These are phyloP conservation scores for Callitettix versicolor DNA, from an alignment of 1,140 invertebrate genomes.

Conservation along the genomic window DNA sequence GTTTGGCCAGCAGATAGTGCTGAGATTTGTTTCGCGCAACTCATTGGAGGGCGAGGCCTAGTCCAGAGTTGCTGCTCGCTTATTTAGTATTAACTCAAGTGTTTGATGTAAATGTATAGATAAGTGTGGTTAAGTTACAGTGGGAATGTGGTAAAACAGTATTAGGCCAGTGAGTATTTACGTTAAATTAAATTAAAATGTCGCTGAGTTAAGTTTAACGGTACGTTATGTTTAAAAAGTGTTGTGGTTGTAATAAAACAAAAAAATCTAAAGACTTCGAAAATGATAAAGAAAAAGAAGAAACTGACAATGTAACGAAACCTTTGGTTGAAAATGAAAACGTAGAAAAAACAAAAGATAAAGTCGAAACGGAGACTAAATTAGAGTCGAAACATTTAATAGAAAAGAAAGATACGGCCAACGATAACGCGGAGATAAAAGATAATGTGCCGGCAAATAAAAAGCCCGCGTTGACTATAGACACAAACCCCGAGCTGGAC, in stretches of 20 bases:
- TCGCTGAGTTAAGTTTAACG: no score
- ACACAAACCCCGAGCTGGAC: constrained; percentile 6
- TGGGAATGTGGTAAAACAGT: no score
- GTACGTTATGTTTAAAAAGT: constrained; percentile 15
- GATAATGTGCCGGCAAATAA: constrained; percentile 1
- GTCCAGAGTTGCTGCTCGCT: no score
- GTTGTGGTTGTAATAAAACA: constrained; percentile 12
- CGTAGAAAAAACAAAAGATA: background rate
- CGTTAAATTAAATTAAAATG: no score
- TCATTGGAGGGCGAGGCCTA: no score
- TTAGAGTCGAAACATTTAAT: background rate
- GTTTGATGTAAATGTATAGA: no score
- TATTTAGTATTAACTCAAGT: no score
- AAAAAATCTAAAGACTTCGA: background rate
- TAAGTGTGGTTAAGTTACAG: no score
- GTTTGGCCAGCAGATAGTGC: no score
- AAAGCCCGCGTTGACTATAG: constrained; percentile 10
- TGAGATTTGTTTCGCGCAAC: no score
- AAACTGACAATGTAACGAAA: background rate
- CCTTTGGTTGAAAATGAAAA: background rate
- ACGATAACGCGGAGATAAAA: background rate
- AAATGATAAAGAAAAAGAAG: background rate
- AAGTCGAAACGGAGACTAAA: background rate
- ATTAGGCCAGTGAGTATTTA: no score
- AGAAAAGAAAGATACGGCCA: background rate